Evolutionary conservation across 2,888 invertebrate species (phyloP).

Genomic region (Brenthis daphne): DNA sequence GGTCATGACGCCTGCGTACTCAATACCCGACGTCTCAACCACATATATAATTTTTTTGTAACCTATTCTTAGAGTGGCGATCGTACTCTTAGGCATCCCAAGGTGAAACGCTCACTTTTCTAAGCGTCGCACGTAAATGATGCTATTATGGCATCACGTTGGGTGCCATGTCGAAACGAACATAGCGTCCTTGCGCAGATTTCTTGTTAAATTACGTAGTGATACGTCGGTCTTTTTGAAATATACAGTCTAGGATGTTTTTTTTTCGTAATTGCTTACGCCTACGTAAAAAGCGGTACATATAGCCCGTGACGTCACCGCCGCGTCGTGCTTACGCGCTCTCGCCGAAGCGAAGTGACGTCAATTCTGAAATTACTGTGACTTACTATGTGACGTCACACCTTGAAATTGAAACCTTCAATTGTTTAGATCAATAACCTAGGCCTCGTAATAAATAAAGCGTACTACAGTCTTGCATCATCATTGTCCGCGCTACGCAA

Average conservation of each 20-base stretch:
- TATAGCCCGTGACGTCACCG: constrained; percentile 75
- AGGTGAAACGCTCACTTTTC: constrained; percentile 79
- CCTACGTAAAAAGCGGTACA: constrained; percentile 49
- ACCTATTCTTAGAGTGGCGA: constrained; percentile 73
- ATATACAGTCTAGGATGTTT: constrained; percentile 60
- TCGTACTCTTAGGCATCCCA: constrained; percentile 66
- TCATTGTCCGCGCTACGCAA: constrained; percentile 54
- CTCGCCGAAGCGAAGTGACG: constrained; percentile 66
- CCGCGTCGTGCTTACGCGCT: constrained; percentile 69
- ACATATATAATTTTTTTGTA: constrained; percentile 65
- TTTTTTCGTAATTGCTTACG: constrained; percentile 45
- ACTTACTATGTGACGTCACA: constrained; percentile 60
- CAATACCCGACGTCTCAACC: constrained; percentile 57
- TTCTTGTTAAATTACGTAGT: constrained; percentile 76
- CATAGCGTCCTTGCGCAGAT: constrained; percentile 72
- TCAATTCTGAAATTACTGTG: constrained; percentile 58
- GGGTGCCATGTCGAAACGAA: constrained; percentile 68
- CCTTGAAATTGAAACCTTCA: constrained; percentile 51
- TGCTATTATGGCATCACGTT: constrained; percentile 72
- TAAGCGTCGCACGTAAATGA: constrained; percentile 73
- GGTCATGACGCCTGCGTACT: constrained; percentile 80
- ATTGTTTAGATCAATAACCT: constrained; percentile 44
- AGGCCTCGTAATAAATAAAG: constrained; percentile 50
- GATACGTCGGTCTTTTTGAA: constrained; percentile 46
- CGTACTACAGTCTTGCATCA: constrained; percentile 52